A percentile compares a stretch with the other conserved stretches of the same genome.
Evolutionary conservation across 1,140 invertebrate species (phyloP).

Genomic region (Drosophila santomea): DNA sequence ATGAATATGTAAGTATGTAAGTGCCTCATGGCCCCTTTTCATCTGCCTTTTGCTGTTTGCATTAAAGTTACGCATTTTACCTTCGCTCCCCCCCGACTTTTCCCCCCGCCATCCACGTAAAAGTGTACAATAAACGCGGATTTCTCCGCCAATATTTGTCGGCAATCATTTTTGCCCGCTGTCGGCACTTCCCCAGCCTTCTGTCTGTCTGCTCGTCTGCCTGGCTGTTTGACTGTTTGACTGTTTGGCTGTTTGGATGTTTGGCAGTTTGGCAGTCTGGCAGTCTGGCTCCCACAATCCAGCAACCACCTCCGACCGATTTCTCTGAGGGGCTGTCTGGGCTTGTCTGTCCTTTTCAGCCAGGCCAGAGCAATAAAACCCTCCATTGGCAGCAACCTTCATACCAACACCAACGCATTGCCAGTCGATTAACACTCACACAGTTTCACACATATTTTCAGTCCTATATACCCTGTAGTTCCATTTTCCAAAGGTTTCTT

Average conservation of each 20-base stretch:
- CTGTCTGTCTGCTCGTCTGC: conserved; percentile 2
- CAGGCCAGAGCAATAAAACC: not conserved
- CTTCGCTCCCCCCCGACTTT: not conserved
- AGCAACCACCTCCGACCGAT: too few species aligned
- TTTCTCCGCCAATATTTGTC: conserved; percentile 78
- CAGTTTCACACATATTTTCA: not conserved
- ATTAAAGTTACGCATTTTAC: conserved; percentile 67
- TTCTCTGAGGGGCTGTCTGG: too few species aligned
- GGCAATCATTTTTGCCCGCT: conserved; percentile 78
- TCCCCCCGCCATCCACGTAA: conserved; percentile 17
- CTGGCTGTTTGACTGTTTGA: conserved; percentile 5
- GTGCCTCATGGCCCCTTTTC: not conserved
- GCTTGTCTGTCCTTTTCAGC: too few species aligned
- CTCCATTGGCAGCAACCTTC: conserved; percentile 22
- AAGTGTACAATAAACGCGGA: conserved; percentile 79
- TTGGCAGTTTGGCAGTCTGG: conserved; percentile 2
- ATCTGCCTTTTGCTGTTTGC: conserved; percentile 49
- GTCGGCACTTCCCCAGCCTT: conserved; percentile 45
- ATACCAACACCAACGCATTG: conserved; percentile 65
- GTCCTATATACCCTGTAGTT: not conserved
- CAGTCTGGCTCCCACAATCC: too few species aligned
- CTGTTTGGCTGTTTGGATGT: conserved; percentile 6
- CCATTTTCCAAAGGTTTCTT: too few species aligned
- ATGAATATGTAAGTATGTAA: not conserved
- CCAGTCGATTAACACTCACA: conserved; percentile 19